phyloP scores from a whole-genome alignment of 2,797 vertebrate genomes.

The Coendou prehensilis region DNA sequence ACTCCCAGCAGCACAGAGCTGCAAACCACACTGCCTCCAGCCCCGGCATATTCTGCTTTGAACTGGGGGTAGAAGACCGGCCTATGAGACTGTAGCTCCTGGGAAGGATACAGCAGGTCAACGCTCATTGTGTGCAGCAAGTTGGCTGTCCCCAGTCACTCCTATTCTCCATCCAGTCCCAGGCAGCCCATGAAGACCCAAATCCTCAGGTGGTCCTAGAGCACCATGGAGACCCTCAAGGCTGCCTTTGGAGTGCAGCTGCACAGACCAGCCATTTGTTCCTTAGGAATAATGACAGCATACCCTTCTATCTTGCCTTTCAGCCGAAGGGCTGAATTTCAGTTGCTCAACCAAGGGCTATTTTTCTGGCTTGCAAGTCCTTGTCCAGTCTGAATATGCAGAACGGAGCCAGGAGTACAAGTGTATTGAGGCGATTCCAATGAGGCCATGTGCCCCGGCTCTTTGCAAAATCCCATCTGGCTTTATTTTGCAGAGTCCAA shows the following conservation, averaged over 20 bases:
- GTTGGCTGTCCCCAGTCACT: constrained; percentile 50
- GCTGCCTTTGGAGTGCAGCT: not conserved
- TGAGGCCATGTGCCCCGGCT: constrained; percentile 50
- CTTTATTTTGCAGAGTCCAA: constrained; percentile 67
- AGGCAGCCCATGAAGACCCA: accelerated
- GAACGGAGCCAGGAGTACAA: constrained; percentile 60
- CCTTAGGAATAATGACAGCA: not conserved
- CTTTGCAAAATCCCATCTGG: constrained; percentile 70
- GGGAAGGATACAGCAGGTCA: constrained; percentile 75
- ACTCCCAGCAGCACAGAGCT: constrained; percentile 85
- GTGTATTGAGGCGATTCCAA: constrained; percentile 18
- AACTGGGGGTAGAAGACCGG: constrained; percentile 83
- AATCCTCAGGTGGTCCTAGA: not conserved
- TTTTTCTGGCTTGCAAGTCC: constrained; percentile 69
- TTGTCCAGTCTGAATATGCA: constrained; percentile 47
- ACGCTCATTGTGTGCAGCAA: constrained; percentile 65
- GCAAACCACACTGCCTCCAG: constrained; percentile 87
- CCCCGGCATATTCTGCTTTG: constrained; percentile 85
- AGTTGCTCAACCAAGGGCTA: constrained; percentile 20
- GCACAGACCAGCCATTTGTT: not conserved
- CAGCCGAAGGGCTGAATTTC: not conserved
- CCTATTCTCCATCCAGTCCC: not conserved
- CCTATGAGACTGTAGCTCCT: constrained; percentile 77
- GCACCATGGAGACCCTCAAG: not conserved
- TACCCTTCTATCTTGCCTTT: not conserved